Evolutionary conservation across 2,888 invertebrate genomes (phyloP).

Genomic region (Synergus japonicus): DNA sequence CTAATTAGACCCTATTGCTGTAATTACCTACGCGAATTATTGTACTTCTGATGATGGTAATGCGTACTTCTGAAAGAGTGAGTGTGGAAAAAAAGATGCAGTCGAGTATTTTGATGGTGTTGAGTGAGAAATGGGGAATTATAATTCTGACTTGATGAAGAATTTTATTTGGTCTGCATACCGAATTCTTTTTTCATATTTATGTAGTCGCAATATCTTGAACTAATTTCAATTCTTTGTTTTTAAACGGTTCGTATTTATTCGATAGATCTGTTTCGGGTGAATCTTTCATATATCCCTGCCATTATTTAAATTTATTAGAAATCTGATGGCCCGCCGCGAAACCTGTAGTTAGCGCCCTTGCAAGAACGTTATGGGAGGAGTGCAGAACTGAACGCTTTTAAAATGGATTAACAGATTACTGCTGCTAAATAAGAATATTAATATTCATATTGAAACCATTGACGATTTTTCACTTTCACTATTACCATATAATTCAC

Average conservation of each 20-base stretch:
- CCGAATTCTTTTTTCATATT: neutral
- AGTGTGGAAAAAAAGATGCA: slow-evolving; percentile 13
- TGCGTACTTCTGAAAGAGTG: neutral
- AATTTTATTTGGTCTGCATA: neutral
- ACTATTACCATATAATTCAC: neutral
- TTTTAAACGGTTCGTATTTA: slow-evolving; percentile 30
- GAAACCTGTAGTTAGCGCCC: slow-evolving; percentile 54
- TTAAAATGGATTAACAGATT: slow-evolving; percentile 29
- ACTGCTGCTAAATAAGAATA: slow-evolving; percentile 2
- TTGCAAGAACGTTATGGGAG: slow-evolving; percentile 26
- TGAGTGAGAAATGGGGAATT: neutral
- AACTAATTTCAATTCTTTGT: neutral
- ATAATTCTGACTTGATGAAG: neutral
- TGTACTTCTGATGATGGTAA: neutral
- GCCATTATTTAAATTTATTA: slow-evolving; percentile 58
- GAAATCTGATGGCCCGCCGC: slow-evolving; percentile 54
- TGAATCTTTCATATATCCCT: slow-evolving; percentile 17
- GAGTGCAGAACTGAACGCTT: slow-evolving; percentile 9
- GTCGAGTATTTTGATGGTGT: neutral
- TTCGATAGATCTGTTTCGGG: slow-evolving; percentile 39
- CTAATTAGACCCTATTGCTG: slow-evolving; percentile 15
- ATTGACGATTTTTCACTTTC: neutral
- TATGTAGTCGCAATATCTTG: neutral
- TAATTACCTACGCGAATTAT: slow-evolving; percentile 12
- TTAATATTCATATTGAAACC: slow-evolving; percentile 5